Conservation (phyloP, 1,140 invertebrate genomes). For the Contarinia nasturtii region DNA sequence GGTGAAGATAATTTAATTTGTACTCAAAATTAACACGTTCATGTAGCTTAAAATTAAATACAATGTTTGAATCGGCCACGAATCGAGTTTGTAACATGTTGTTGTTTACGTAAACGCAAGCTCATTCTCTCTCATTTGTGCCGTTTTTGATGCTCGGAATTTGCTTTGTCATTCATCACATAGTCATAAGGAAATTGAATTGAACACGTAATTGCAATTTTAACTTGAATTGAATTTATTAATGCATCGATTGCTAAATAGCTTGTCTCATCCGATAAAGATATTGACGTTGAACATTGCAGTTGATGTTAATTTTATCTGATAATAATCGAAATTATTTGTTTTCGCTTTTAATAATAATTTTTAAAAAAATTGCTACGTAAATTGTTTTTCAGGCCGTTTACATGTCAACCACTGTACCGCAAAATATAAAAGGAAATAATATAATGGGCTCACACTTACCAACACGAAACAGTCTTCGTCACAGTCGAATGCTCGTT, state of each 20-base stretch:
- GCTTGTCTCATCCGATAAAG: not conserved
- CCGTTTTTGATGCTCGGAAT: no score
- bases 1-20: no score
- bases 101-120: no score
- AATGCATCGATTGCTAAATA: not conserved
- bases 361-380: not conserved
- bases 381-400: conserved; percentile 17
- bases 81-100: no score
- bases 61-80: no score
- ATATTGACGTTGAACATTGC: no score
- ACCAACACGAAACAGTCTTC: conserved; percentile 45
- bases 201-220: conserved; percentile 12
- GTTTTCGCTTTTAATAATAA: not conserved
- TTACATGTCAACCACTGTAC: conserved; percentile 42
- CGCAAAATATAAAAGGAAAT: conserved; percentile 40
- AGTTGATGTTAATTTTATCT: no score
- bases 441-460: conserved; percentile 41
- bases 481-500: conserved; percentile 51
- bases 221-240: not conserved
- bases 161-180: no score
- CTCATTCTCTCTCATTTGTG: no score
- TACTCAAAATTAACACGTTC: no score
- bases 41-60: no score
- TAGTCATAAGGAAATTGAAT: conserved; percentile 14
- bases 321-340: no score